Conservation (phyloP, 2,888 invertebrate species). For the Escarpia spicata region DNA sequence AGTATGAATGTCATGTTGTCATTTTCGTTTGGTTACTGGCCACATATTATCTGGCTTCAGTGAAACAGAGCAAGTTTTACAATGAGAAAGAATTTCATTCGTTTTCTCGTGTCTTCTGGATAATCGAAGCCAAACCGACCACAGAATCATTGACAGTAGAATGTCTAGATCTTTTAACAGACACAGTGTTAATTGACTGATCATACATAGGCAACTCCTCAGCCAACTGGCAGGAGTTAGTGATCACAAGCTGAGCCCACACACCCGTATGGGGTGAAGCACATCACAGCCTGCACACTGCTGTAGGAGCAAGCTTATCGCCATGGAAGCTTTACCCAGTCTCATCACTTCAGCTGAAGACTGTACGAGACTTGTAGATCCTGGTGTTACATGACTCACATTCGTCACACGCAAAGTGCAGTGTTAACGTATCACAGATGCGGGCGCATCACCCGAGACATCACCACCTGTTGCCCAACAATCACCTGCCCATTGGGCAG, state of each 20-base stretch:
- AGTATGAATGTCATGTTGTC: background rate
- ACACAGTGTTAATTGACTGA: background rate
- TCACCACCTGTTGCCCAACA: background rate
- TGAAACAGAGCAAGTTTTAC: background rate
- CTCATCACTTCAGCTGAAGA: background rate
- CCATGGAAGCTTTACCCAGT: conserved; percentile 21
- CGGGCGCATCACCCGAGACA: background rate
- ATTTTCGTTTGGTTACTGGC: background rate
- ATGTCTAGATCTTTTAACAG: background rate
- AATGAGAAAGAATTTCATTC: background rate
- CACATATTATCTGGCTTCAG: background rate
- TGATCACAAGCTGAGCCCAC: background rate
- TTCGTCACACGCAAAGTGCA: background rate
- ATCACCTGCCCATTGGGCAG: conserved; percentile 16
- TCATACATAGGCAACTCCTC: background rate
- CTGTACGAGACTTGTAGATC: background rate
- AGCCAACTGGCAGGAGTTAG: background rate
- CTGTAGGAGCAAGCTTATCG: background rate
- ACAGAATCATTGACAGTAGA: background rate
- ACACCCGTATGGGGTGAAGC: background rate
- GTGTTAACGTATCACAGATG: conserved; percentile 1
- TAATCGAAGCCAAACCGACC: background rate
- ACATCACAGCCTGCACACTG: background rate
- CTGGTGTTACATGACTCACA: background rate
- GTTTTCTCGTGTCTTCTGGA: background rate